Evolutionary conservation across 2,888 invertebrate genomes (phyloP), one percentile per base, ranked within the genome.

Genomic region (Fabriciana adippe): DNA sequence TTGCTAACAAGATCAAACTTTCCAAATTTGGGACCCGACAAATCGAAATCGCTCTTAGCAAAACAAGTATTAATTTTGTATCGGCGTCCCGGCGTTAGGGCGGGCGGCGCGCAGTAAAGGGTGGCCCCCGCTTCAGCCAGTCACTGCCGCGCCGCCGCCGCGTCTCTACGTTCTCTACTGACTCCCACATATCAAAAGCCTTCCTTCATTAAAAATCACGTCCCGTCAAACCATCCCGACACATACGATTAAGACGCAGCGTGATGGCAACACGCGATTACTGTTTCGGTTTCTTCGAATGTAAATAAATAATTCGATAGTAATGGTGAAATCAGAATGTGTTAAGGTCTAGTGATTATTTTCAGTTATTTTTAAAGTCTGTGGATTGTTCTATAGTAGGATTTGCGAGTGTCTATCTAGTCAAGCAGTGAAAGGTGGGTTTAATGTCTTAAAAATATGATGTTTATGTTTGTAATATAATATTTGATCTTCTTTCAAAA

Each of bases 61-160:
- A 91, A 91, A 91, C 89, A 91, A 91, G 92, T 92, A 92, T 92
- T 92, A 92, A 92, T 91, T 90, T 90, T 90, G 90, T 90, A 90
- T 91, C 89, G 89, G 86, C 82, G 83, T 86, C 83, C 80, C 80
- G 79, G 80, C 72, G 77, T 78, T 73, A 75, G 80, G 78, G 81
- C 76, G 80, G 82, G 79, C 79, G 80, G 87, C 88, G 87, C 86
- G 87, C 88, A 86, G 85, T 87, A 57, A 67, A 59, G 67, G 87
- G 87, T 71, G 75, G 75, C 77, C 79, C 89, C 88, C 89, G 85
- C 87, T 89, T 87, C 81, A 75, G 81, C 78, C 87, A 90, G 91
- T 90, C 81, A 78, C 79, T 77, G 79, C 80, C 86, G 89, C 83
- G 90, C 80, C 79, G 77, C 78, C 84, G 80, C 73, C 80, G 82